These are phyloP conservation scores for Sinelater perroti DNA, from an alignment of 2,888 invertebrate genomes.

Conservation along the genomic window DNA sequence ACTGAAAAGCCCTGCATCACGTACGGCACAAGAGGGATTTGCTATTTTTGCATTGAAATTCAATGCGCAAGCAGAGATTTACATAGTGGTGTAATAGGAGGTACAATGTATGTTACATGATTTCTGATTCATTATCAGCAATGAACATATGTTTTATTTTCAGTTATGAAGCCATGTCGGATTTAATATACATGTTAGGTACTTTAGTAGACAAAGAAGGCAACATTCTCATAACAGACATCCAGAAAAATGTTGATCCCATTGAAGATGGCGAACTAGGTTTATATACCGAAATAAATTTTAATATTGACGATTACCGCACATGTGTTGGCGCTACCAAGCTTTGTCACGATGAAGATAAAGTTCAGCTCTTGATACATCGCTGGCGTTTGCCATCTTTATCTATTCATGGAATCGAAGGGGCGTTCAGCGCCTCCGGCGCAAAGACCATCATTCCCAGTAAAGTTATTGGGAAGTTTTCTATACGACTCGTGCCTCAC, in stretches of 20 bases:
- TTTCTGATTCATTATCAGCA: no score
- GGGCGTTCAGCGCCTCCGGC: slow-evolving; percentile 96
- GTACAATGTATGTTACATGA: slow-evolving; percentile 79
- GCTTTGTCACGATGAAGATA: slow-evolving; percentile 80
- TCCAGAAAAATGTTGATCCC: slow-evolving; percentile 83
- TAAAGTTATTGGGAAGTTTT: slow-evolving; percentile 96
- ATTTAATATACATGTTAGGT: slow-evolving; percentile 86
- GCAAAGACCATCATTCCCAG: slow-evolving; percentile 94
- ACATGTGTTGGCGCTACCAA: slow-evolving; percentile 73
- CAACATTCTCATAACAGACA: slow-evolving; percentile 81
- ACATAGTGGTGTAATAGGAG: slow-evolving; percentile 96
- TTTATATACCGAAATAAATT: slow-evolving; percentile 85
- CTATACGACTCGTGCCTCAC: slow-evolving; percentile 94
- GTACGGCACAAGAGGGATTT: slow-evolving; percentile 92
- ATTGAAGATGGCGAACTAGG: slow-evolving; percentile 74
- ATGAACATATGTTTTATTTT: no score
- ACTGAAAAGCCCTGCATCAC: slow-evolving; percentile 95
- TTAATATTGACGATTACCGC: slow-evolving; percentile 81
- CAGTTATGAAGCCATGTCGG: slow-evolving; percentile 87
- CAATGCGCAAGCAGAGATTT: slow-evolving; percentile 91
- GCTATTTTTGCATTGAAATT: slow-evolving; percentile 89
- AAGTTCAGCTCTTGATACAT: slow-evolving; percentile 87
- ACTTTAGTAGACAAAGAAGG: slow-evolving; percentile 87
- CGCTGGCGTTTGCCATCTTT: slow-evolving; percentile 94
- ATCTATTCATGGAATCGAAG: slow-evolving; percentile 91